Evolutionary conservation across 2,888 invertebrate genomes (phyloP), one percentile per base, ranked within the genome.

Genomic region (Noctuana brunneofusca): DNA sequence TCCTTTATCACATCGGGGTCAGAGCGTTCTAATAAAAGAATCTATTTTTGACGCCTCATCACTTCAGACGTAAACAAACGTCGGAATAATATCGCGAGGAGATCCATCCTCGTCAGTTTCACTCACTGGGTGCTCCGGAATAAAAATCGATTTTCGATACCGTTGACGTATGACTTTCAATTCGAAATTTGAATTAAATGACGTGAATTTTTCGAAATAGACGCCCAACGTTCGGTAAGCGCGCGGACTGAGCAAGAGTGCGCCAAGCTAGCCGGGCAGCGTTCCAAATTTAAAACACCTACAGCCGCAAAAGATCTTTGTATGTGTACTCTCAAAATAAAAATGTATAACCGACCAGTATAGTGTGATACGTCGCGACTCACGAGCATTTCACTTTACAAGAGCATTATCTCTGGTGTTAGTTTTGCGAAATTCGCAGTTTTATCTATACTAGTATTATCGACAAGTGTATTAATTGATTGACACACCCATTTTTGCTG

Each of bases 251-350:
- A 75, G 74, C 75, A 72, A 73, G 69, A 74, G 78, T 79, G 74
- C 80, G 84, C 81, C 79, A 77, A 82, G 74, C 80, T 71, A 73
- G 75, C 83, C 83, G 87, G 91, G 91, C 91, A 80, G 64, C 63
- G 86, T 75, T 88, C 91, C 90, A 91, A 89, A 85, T 80, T 83
- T 86, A 86, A 84, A 86, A 81, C 87, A 81, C 78, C 82, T 81
- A 85, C 75, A 79, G 69, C 69, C 71, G 71, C 69, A 69, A 83
- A 65, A 74, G 71, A 76, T 83, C 71, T 73, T 74, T 72, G 75
- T 72, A 70, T 75, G 74, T 76, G 78, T 77, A 76, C 71, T 74
- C 70, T 67, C 58, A 69, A 75, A 74, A 72, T 72, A 70, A 66
- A 66, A 69, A 48, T 48, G 48, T 52, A 55, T 55, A 55, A 54